These are phyloP conservation scores for Craterocephalus amniculus DNA, from an alignment of 2,797 vertebrate species.

Conservation along the genomic window DNA sequence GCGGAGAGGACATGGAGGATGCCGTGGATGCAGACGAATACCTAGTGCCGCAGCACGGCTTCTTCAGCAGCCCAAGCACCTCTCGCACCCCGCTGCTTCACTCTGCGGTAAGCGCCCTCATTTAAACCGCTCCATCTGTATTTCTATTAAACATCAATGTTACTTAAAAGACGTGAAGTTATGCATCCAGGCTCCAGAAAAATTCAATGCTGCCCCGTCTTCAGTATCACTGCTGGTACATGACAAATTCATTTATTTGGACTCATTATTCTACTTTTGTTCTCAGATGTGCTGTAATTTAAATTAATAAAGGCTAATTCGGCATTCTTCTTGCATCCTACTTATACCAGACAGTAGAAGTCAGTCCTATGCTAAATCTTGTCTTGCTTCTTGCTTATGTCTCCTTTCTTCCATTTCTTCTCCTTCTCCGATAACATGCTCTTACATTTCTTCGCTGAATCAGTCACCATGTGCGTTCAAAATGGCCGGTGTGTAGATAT, in stretches of 20 bases:
- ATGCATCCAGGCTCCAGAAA: background rate
- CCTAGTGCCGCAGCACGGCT: slow-evolving; percentile 91
- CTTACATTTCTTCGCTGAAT: too few relatives aligned
- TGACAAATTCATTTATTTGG: background rate
- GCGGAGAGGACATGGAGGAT: slow-evolving; percentile 92
- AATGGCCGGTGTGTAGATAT: too few relatives aligned
- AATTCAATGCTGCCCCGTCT: background rate
- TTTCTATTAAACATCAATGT: background rate
- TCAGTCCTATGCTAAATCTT: too few relatives aligned
- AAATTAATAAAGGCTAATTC: background rate
- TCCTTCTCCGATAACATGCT: too few relatives aligned
- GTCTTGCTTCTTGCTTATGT: too few relatives aligned
- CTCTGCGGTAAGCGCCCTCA: slow-evolving; percentile 82
- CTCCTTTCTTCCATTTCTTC: too few relatives aligned
- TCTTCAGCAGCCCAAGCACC: slow-evolving; percentile 94
- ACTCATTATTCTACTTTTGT: slow-evolving; percentile 6
- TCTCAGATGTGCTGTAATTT: background rate
- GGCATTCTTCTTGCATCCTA: too few relatives aligned
- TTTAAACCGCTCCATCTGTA: background rate
- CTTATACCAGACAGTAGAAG: too few relatives aligned
- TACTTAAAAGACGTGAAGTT: background rate
- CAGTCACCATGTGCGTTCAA: too few relatives aligned
- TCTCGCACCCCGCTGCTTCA: slow-evolving; percentile 91
- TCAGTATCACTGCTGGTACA: background rate
- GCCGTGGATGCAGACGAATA: slow-evolving; percentile 95